Evolutionary conservation across 2,113 vertebrate genomes (phyloP).

Genomic region (Falco punctatus): DNA sequence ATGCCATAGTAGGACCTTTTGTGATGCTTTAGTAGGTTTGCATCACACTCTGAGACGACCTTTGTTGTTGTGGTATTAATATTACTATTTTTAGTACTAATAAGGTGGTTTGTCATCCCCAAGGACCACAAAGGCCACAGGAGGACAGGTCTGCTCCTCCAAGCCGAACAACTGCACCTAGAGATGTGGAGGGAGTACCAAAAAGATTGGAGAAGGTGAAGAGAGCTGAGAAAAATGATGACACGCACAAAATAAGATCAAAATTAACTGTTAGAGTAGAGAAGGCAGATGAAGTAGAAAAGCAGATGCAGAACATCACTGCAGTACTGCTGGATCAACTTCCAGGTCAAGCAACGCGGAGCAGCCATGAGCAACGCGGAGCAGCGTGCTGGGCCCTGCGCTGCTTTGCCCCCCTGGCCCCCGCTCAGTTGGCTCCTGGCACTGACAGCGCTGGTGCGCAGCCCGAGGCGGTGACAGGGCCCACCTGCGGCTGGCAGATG

Average conservation of each 20-base stretch:
- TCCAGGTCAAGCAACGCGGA: neutral
- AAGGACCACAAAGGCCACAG: neutral
- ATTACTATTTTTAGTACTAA: neutral
- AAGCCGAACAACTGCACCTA: neutral
- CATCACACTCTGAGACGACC: neutral
- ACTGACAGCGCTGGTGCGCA: neutral
- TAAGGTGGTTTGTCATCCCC: neutral
- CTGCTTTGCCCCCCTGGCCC: neutral
- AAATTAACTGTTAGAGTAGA: neutral
- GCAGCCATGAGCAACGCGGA: neutral
- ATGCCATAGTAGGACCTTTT: neutral
- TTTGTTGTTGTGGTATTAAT: neutral
- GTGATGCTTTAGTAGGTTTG: neutral
- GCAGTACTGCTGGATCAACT: neutral
- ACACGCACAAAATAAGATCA: neutral
- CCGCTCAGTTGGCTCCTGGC: conserved; percentile 21
- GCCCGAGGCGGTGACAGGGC: neutral
- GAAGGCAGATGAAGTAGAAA: neutral
- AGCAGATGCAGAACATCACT: neutral
- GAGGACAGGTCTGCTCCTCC: neutral
- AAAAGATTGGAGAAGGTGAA: neutral
- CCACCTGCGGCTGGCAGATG: neutral
- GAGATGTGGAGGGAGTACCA: neutral
- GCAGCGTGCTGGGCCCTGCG: neutral
- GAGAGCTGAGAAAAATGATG: neutral